These are phyloP conservation scores for Otus scops DNA, from an alignment of 2,797 vertebrate genomes.

Conservation along the genomic window DNA sequence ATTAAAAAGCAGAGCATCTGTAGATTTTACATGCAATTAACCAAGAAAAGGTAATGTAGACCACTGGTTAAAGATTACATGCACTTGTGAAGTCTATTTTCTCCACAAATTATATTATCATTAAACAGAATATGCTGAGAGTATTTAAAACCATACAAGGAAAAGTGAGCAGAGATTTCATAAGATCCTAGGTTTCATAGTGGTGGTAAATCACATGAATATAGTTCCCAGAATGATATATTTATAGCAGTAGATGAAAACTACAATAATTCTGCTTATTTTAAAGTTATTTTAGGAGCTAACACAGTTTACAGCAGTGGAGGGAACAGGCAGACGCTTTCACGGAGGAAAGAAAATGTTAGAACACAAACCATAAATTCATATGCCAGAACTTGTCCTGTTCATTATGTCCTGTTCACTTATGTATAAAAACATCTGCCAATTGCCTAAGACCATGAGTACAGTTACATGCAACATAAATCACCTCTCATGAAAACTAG, in stretches of 20 bases:
- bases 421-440: background rate
- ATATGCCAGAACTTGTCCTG: background rate
- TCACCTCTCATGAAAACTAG: background rate
- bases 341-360: background rate
- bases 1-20: background rate
- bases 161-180: background rate
- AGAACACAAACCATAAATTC: conserved; percentile 14
- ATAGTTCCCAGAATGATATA: conserved; percentile 17
- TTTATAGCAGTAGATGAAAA: conserved; percentile 42
- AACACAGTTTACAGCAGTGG: background rate
- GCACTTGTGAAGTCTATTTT: background rate
- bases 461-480: background rate
- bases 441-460: background rate
- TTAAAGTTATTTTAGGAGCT: conserved; percentile 43
- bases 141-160: background rate
- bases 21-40: background rate
- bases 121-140: background rate
- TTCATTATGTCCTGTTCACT: background rate
- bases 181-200: background rate
- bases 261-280: background rate
- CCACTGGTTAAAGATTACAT: background rate
- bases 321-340: background rate
- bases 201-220: background rate
- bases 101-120: background rate
- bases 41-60: background rate